Evolutionary conservation across 2,113 vertebrate species (phyloP), one percentile per base, ranked within the genome.

Genomic region (Bostrychus sinensis): DNA sequence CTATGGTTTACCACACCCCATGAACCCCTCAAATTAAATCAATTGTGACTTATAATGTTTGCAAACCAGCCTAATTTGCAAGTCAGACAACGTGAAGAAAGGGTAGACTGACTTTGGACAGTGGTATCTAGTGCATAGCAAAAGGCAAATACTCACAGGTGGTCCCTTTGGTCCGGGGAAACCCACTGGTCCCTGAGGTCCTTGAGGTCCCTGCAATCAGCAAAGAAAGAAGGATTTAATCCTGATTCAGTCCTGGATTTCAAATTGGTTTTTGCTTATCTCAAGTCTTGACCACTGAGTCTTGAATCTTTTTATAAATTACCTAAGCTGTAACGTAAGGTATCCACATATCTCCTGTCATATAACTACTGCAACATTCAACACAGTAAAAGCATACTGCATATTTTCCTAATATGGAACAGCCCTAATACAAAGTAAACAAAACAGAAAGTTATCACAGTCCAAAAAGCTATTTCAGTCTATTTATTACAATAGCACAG

Each of bases 121-220:
- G 13, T 28, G 9, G 20, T 5, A 19, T 46, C 4, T 23, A 22
- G 23, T n/a, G 13, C 23, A 46, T 7, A 0, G 26, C 7, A 3
- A 54, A 0, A 14, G 26, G 25, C 3, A 12, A 19, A 25, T 66
- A 95, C 96, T 95, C 88, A 99, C 97, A 85, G 94, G 94, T 37
- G 97, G 97, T 30, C 97, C 97, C 86, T 98, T 99, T 1, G 96
- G 96, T 87, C 97, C 97, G 0, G 95, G 88, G 68, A 99, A 96
- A 75, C 97, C 97, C 58, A 97, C 96, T 10, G 96, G 95, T 53
- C 97, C 97, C 86, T 99, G 96, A 41, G 97, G 95, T 81, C 97
- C 97, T 96, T 98, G 96, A 3, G 95, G 96, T 84, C 97, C 97
- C 97, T 99, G 82, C 50, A 83, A 88, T 37, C 48, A 87, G 57